Evolutionary conservation across 2,797 vertebrate genomes (phyloP).

Genomic region (Salarias fasciatus): DNA sequence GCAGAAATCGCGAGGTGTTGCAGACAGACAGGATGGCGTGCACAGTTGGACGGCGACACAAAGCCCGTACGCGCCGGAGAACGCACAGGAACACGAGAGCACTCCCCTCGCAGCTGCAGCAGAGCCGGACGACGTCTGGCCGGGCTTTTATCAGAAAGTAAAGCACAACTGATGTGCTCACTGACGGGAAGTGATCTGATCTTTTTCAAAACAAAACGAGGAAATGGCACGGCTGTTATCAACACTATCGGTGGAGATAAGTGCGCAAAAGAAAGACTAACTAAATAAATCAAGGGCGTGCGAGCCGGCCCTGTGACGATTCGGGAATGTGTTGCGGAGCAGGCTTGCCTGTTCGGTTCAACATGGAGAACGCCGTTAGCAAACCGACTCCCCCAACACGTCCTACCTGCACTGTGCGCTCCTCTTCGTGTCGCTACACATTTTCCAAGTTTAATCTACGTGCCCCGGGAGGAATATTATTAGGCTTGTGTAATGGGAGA

Average conservation of each 20-base stretch:
- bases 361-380: too few species aligned
- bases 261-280: background rate
- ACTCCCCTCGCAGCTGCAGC: background rate
- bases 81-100: background rate
- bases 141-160: background rate
- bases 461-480: constrained; percentile 23
- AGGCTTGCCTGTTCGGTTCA: too few species aligned
- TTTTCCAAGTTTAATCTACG: constrained; percentile 3
- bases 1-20: constrained; percentile 19
- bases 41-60: constrained; percentile 14
- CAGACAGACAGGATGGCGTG: constrained; percentile 14
- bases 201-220: background rate
- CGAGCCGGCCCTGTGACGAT: too few species aligned
- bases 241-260: background rate
- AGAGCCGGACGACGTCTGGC: background rate
- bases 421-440: constrained; percentile 11
- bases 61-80: background rate
- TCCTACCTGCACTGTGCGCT: background rate
- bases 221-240: background rate
- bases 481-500: constrained; percentile 48
- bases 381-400: background rate
- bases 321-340: too few species aligned
- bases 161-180: background rate
- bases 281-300: too few species aligned
- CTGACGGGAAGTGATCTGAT: background rate